Conservation (phyloP, 1,140 invertebrate species). For the Philotrypesis tridentata region DNA sequence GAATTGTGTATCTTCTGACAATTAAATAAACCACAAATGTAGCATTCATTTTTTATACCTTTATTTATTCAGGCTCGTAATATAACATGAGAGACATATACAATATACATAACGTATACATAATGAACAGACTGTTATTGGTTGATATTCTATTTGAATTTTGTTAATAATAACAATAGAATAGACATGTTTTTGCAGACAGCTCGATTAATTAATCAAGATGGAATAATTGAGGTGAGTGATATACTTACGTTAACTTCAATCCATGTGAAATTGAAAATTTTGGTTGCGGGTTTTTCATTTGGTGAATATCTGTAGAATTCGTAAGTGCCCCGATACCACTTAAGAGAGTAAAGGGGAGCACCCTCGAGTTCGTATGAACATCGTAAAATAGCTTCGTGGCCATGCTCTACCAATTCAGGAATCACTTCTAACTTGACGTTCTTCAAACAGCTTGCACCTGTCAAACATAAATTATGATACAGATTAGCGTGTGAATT, state of each 20-base stretch:
- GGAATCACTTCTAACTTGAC: constrained; percentile 75
- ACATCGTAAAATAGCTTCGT: constrained; percentile 80
- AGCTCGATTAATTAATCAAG: too few relatives aligned
- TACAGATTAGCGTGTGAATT: not conserved
- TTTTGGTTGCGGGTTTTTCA: constrained; percentile 80
- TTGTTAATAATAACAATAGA: constrained; percentile 22
- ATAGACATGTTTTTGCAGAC: not conserved
- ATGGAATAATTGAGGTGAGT: not conserved
- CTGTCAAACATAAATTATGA: constrained; percentile 49
- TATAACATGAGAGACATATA: constrained; percentile 33
- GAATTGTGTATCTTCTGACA: not conserved
- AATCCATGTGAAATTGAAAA: constrained; percentile 82
- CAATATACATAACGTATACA: constrained; percentile 5
- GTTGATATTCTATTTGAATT: constrained; percentile 2
- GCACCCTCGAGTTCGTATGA: constrained; percentile 82
- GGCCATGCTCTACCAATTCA: constrained; percentile 78
- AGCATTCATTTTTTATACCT: constrained; percentile 40
- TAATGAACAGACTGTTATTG: constrained; percentile 37
- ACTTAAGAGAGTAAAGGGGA: constrained; percentile 85
- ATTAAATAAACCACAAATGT: constrained; percentile 30
- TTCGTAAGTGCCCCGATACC: constrained; percentile 85
- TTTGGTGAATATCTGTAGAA: constrained; percentile 83
- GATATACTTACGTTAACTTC: constrained; percentile 84
- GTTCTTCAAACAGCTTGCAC: constrained; percentile 70
- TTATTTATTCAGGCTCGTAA: constrained; percentile 39